A percentile compares a stretch with the other conserved stretches of the same genome.
Conservation (phyloP, 2,797 vertebrate species). For the Channallabes apus region DNA sequence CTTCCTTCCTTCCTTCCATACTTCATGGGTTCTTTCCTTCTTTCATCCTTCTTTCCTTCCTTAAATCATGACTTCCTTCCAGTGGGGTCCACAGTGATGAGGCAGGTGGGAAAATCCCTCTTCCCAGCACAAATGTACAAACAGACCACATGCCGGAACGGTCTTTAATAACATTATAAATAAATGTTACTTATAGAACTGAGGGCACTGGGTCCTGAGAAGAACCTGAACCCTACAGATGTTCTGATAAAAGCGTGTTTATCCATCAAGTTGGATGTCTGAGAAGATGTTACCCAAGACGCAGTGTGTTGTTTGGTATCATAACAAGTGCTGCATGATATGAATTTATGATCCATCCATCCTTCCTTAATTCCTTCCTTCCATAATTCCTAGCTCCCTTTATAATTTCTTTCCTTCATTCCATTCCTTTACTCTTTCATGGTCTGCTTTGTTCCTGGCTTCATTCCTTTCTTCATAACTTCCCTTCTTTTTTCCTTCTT, state of each 20-base stretch:
- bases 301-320: background rate
- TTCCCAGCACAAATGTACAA: background rate
- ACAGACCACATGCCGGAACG: background rate
- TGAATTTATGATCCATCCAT: no score
- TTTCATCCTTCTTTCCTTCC: no score
- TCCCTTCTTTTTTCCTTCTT: no score
- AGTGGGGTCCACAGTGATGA: background rate
- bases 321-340: background rate
- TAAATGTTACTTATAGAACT: no score
- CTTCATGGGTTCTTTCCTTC: background rate
- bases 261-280: background rate
- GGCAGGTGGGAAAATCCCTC: background rate
- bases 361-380: no score
- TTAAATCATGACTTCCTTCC: no score
- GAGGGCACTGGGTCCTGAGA: background rate
- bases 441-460: no score
- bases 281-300: background rate
- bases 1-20: background rate
- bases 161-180: no score
- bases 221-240: background rate
- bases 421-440: no score
- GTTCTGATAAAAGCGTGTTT: background rate
- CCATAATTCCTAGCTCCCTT: no score
- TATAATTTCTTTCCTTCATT: no score
- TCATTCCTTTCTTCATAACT: no score